Evolutionary conservation across 2,888 invertebrate species (phyloP).

Genomic region (Morpho achilles): DNA sequence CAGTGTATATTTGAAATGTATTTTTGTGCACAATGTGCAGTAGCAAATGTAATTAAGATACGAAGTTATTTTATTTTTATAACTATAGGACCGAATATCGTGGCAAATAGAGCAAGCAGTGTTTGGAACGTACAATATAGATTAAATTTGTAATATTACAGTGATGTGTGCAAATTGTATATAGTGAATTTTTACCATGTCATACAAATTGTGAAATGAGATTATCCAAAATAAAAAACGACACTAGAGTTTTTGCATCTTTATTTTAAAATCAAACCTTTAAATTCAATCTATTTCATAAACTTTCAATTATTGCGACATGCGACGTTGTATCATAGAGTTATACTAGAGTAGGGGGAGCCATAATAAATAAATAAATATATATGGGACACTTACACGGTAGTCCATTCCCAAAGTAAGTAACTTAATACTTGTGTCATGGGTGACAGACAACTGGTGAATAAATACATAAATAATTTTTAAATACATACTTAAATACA

Average conservation of each 20-base stretch:
- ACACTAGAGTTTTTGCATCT: constrained; percentile 41
- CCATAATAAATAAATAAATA: too few relatives aligned
- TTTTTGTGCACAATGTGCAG: constrained; percentile 63
- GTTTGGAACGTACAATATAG: constrained; percentile 71
- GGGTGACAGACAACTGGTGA: too few relatives aligned
- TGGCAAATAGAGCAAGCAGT: constrained; percentile 51
- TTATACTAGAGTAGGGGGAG: too few relatives aligned
- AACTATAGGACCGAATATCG: constrained; percentile 56
- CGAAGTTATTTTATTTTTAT: constrained; percentile 72
- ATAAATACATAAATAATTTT: too few relatives aligned
- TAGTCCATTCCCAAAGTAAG: too few relatives aligned
- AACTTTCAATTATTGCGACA: too few relatives aligned
- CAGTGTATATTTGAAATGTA: constrained; percentile 46
- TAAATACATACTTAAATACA: too few relatives aligned
- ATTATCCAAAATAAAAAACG: constrained; percentile 74
- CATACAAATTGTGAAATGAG: constrained; percentile 74
- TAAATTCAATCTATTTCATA: too few relatives aligned
- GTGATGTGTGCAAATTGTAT: constrained; percentile 65
- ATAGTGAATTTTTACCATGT: constrained; percentile 74
- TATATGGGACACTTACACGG: too few relatives aligned
- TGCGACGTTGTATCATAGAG: too few relatives aligned
- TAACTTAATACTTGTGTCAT: too few relatives aligned
- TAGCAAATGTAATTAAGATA: constrained; percentile 64
- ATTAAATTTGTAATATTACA: constrained; percentile 62
- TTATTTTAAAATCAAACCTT: constrained; percentile 25